Conservation (phyloP, 2,888 invertebrate genomes). For the Neoaliturus tenellus region DNA sequence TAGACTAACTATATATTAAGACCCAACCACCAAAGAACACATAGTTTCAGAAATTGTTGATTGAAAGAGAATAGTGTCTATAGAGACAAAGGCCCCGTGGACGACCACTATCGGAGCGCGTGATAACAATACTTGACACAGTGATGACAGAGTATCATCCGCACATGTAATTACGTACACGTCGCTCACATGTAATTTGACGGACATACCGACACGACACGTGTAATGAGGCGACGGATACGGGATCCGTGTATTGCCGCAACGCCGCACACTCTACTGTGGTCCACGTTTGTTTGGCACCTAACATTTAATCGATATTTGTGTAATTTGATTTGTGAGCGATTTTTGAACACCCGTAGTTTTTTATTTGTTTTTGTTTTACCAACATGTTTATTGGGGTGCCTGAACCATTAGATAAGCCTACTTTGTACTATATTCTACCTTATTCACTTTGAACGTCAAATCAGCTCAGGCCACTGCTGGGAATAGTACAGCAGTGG, state of each 20-base stretch:
- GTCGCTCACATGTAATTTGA: conserved; percentile 19
- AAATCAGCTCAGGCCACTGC: too few relatives aligned
- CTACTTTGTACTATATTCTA: too few relatives aligned
- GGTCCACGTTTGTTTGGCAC: background rate
- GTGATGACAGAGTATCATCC: background rate
- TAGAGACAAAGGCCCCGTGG: background rate
- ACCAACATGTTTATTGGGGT: too few relatives aligned
- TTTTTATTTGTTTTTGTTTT: too few relatives aligned
- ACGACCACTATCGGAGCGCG: background rate
- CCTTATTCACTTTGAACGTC: too few relatives aligned
- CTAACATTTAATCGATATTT: too few relatives aligned
- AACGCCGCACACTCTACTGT: background rate
- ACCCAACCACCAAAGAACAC: too few relatives aligned
- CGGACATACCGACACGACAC: conserved; percentile 17
- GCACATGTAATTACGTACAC: conserved; percentile 22
- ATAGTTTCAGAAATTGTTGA: background rate
- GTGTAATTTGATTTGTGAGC: too few relatives aligned
- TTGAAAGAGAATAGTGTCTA: background rate
- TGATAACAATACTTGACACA: background rate
- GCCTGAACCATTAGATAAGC: too few relatives aligned
- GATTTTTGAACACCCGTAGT: too few relatives aligned
- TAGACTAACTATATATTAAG: too few relatives aligned
- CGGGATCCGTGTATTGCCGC: background rate
- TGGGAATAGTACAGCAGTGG: too few relatives aligned
- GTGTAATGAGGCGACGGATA: background rate